These are phyloP conservation scores for Oedothorax gibbosus DNA, from an alignment of 1,140 invertebrate genomes.

Conservation along the genomic window DNA sequence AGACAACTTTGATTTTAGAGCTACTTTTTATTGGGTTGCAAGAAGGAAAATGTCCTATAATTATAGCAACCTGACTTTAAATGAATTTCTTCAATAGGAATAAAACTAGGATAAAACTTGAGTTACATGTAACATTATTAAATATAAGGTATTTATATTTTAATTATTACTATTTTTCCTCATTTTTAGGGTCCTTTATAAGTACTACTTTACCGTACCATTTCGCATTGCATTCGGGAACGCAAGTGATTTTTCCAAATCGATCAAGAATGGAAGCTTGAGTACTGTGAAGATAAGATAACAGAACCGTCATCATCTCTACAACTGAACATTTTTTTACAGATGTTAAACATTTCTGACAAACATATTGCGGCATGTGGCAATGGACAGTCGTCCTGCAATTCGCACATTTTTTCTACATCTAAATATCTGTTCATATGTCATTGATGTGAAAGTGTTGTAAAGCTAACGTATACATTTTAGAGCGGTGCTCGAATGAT, in stretches of 20 bases:
- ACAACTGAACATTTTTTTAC: not conserved
- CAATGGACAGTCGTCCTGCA: not conserved
- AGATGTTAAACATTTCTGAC: not conserved
- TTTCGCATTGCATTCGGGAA: conserved; percentile 42
- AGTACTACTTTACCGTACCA: conserved; percentile 51
- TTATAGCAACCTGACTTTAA: too few species aligned
- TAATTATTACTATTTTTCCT: not conserved
- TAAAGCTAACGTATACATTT: too few species aligned
- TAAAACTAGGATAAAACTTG: too few species aligned
- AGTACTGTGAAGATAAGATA: not conserved
- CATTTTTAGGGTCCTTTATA: conserved; percentile 28
- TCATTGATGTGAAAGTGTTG: not conserved
- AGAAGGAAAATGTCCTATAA: too few species aligned
- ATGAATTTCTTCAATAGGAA: too few species aligned
- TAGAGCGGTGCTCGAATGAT: not conserved
- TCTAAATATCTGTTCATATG: not conserved
- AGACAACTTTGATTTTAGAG: too few species aligned
- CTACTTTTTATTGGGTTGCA: too few species aligned
- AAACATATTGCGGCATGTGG: not conserved
- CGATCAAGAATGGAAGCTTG: conserved; percentile 41
- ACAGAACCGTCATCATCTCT: not conserved
- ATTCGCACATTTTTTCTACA: conserved; percentile 17
- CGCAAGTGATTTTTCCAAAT: conserved; percentile 41
- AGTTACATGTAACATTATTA: too few species aligned
- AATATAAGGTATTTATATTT: too few species aligned